A percentile compares a stretch with the other conserved stretches of the same genome.
Conservation (phyloP, 2,113 vertebrate genomes). For the Hystrix brachyura region DNA sequence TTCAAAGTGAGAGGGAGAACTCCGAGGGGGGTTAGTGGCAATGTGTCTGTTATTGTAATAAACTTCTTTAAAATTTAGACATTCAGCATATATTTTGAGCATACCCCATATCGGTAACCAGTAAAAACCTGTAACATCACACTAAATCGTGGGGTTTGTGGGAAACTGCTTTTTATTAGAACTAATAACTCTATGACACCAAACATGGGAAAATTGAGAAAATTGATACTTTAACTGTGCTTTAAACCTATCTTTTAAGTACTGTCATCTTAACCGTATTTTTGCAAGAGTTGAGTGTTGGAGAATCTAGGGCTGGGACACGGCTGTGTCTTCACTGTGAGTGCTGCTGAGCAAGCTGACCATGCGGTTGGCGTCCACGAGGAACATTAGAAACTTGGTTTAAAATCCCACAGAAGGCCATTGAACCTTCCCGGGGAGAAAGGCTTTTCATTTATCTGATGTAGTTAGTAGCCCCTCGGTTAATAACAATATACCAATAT, state of each 20-base stretch:
- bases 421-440: background rate
- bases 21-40: background rate
- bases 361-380: background rate
- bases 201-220: constrained; percentile 29
- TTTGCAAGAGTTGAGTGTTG: background rate
- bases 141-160: background rate
- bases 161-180: constrained; percentile 13
- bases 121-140: background rate
- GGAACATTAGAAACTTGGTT: background rate
- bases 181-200: background rate
- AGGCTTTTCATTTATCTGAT: constrained; percentile 19
- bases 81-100: background rate
- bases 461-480: background rate
- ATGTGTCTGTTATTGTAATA: background rate
- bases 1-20: background rate
- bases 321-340: background rate
- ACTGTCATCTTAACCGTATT: background rate
- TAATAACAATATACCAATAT: background rate
- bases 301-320: background rate
- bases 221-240: background rate
- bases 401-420: background rate
- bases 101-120: background rate
- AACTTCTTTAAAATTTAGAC: background rate
- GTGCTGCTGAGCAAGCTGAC: background rate
- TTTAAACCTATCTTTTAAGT: constrained; percentile 7